Percentiles rank a stretch among this genome's conserved stretches.
Conservation (phyloP, 2,113 vertebrate genomes). For the Engraulis encrasicolus region DNA sequence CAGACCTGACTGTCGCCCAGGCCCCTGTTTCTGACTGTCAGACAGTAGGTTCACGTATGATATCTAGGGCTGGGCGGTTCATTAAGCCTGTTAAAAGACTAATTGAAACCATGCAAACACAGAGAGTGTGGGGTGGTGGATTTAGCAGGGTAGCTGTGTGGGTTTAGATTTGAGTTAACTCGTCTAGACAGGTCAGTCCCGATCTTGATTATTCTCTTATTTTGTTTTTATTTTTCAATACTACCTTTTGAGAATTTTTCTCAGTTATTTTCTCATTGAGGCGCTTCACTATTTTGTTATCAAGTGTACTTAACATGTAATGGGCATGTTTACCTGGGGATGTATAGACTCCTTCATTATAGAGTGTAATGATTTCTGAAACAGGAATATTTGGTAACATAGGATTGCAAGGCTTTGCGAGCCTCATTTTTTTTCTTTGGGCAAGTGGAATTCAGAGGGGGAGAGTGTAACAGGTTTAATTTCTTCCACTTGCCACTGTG, state of each 20-base stretch:
- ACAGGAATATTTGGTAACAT: conserved; percentile 4
- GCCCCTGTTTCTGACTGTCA: background rate
- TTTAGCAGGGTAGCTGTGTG: background rate
- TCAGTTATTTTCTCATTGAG: background rate
- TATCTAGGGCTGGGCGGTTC: background rate
- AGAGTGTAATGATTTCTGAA: background rate
- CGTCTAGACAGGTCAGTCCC: background rate
- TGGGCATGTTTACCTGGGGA: conserved; percentile 38
- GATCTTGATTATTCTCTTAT: background rate
- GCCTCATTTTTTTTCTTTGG: background rate
- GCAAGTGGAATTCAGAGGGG: conserved; percentile 15
- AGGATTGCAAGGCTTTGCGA: background rate
- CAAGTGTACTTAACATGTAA: conserved; percentile 33
- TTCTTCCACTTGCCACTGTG: too few species aligned
- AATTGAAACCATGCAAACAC: background rate
- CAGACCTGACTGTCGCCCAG: background rate
- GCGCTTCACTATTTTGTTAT: background rate
- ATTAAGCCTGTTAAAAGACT: background rate
- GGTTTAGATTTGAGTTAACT: background rate
- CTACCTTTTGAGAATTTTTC: too few species aligned
- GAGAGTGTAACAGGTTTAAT: background rate
- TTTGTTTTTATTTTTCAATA: background rate
- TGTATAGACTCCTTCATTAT: conserved; percentile 24
- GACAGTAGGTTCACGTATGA: background rate
- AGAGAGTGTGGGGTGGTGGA: background rate